A percentile compares a stretch with the other conserved stretches of the same genome.
Conservation (phyloP, 2,888 invertebrate genomes). For the Carcina quercana region DNA sequence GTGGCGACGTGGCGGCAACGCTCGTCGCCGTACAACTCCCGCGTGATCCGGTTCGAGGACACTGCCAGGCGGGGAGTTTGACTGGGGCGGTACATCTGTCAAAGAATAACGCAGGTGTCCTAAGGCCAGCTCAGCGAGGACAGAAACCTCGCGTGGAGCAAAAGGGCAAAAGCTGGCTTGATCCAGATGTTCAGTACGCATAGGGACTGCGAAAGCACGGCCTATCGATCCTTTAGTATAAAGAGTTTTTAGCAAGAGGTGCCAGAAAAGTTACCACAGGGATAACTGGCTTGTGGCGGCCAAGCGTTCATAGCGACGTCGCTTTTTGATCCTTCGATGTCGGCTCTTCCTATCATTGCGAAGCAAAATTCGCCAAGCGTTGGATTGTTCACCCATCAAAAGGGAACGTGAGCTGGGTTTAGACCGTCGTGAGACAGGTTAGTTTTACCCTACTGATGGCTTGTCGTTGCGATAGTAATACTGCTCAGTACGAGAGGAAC, state of each 20-base stretch:
- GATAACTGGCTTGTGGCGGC: slow-evolving; percentile 80
- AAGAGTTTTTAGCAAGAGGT: slow-evolving; percentile 77
- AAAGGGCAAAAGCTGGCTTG: slow-evolving; percentile 81
- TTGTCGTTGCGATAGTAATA: slow-evolving; percentile 72
- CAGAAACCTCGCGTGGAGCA: slow-evolving; percentile 82
- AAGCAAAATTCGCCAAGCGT: slow-evolving; percentile 82
- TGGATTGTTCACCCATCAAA: slow-evolving; percentile 81
- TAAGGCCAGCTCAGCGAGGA: slow-evolving; percentile 71
- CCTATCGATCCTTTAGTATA: slow-evolving; percentile 78
- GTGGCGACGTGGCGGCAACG: slow-evolving; percentile 59
- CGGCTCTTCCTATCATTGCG: slow-evolving; percentile 84
- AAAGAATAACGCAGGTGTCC: slow-evolving; percentile 79
- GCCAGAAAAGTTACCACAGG: slow-evolving; percentile 81
- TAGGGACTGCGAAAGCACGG: slow-evolving; percentile 78
- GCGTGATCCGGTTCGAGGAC: slow-evolving; percentile 73
- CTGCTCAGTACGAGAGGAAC: slow-evolving; percentile 73
- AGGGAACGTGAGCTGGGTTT: slow-evolving; percentile 80
- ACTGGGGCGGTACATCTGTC: slow-evolving; percentile 80
- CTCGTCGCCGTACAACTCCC: slow-evolving; percentile 28
- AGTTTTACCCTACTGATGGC: slow-evolving; percentile 76
- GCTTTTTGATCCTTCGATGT: slow-evolving; percentile 83
- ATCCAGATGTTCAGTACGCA: slow-evolving; percentile 79
- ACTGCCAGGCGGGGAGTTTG: slow-evolving; percentile 78
- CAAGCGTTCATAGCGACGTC: slow-evolving; percentile 79
- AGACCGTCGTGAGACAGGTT: slow-evolving; percentile 79